Percentiles rank a stretch among this genome's conserved stretches.
Conservation (phyloP, 2,888 invertebrate genomes). For the Steinernema carpocapsae region DNA sequence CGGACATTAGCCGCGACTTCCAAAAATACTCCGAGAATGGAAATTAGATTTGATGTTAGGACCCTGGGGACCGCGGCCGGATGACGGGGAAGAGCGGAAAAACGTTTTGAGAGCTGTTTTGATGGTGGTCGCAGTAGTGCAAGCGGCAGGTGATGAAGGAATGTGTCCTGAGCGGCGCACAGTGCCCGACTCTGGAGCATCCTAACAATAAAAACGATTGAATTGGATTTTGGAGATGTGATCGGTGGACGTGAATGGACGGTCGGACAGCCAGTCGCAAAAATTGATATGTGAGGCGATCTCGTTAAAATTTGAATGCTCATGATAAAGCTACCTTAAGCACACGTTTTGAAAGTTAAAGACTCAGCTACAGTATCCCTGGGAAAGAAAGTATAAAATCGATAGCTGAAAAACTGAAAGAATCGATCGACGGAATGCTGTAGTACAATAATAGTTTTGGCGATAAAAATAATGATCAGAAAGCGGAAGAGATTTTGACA, state of each 20-base stretch:
- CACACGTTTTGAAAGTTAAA: too few relatives aligned
- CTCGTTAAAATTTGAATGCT: too few relatives aligned
- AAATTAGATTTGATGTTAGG: not conserved
- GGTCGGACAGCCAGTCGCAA: too few relatives aligned
- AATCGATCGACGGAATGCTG: too few relatives aligned
- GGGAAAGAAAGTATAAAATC: not conserved
- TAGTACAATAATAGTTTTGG: too few relatives aligned
- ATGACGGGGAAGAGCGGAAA: not conserved
- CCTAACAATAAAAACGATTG: slow-evolving; percentile 4
- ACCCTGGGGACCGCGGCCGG: not conserved
- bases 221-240: not conserved
- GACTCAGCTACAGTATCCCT: not conserved
- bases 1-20: slow-evolving; percentile 18
- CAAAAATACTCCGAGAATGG: slow-evolving; percentile 9
- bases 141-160: slow-evolving; percentile 25
- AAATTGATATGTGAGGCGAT: too few relatives aligned
- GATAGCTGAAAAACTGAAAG: not conserved
- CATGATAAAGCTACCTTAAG: too few relatives aligned
- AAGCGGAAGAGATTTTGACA: slow-evolving; percentile 24
- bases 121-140: slow-evolving; percentile 17
- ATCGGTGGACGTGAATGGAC: too few relatives aligned
- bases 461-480: not conserved
- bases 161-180: slow-evolving; percentile 15
- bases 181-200: slow-evolving; percentile 11
- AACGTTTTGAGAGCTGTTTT: slow-evolving; percentile 22